phyloP scores from a whole-genome alignment of 2,888 invertebrate species.

The Rhaphigaster nebulosa region DNA sequence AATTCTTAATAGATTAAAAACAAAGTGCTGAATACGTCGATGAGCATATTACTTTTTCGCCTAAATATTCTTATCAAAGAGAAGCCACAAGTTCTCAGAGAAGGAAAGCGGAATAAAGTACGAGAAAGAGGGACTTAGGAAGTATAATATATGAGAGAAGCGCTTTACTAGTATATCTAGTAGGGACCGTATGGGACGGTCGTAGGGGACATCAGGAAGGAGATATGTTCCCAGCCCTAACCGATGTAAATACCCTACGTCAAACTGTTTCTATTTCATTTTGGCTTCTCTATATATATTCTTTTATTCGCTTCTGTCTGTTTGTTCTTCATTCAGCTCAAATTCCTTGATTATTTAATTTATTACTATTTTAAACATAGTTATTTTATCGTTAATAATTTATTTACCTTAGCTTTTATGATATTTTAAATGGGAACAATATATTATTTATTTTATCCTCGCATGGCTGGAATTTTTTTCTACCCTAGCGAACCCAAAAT shows the following conservation, averaged over 20 bases:
- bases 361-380: too few species aligned
- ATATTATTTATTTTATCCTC: too few species aligned
- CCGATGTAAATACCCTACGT: neutral
- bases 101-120: neutral
- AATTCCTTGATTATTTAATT: too few species aligned
- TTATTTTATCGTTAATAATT: too few species aligned
- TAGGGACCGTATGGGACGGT: neutral
- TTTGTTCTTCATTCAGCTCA: too few species aligned
- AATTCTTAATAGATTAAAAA: too few species aligned
- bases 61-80: neutral
- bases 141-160: conserved; percentile 7
- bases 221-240: neutral
- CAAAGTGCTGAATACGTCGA: neutral
- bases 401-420: too few species aligned
- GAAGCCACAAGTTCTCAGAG: neutral
- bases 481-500: too few species aligned
- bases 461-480: too few species aligned
- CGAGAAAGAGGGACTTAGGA: neutral
- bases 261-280: neutral
- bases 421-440: too few species aligned
- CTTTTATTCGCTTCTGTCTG: neutral
- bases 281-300: neutral
- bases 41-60: neutral
- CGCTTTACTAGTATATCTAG: neutral
- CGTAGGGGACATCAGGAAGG: neutral